Evolutionary conservation across 2,797 vertebrate genomes (phyloP).

Genomic region (Centropyge bicolor): DNA sequence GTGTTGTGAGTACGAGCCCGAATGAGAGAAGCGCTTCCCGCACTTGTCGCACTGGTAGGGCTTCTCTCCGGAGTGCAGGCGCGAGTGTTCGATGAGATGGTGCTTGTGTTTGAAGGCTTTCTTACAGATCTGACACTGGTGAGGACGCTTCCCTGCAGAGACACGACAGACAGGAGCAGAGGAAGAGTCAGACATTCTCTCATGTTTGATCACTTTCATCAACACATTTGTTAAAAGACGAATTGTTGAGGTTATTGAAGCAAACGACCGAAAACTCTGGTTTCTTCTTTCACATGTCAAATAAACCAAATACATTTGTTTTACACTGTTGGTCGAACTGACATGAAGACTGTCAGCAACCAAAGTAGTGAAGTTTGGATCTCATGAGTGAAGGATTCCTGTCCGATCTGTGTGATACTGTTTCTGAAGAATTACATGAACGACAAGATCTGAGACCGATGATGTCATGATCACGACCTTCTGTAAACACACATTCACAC

Average conservation of each 20-base stretch:
- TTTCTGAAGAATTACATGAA: no score
- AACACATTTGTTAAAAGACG: no score
- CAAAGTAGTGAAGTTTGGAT: background rate
- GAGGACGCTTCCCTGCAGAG: constrained; percentile 94
- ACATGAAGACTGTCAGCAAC: no score
- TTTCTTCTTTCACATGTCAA: no score
- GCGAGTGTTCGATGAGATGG: constrained; percentile 97
- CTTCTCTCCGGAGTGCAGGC: constrained; percentile 98
- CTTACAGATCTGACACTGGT: constrained; percentile 98
- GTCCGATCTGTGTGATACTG: background rate
- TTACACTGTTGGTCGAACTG: no score
- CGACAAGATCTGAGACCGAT: no score
- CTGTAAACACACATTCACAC: no score
- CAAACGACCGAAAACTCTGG: no score
- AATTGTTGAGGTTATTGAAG: no score
- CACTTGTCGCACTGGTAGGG: constrained; percentile 99
- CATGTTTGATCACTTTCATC: no score
- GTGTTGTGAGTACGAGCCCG: constrained; percentile 98
- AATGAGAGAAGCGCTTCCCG: constrained; percentile 98
- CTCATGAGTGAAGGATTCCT: background rate
- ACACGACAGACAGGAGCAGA: constrained; percentile 69
- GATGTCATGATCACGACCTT: no score
- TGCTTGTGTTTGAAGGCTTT: constrained; percentile 99
- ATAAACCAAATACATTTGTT: no score
- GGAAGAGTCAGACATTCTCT: background rate